These are phyloP conservation scores for Brevimyrus niger DNA, from an alignment of 2,113 vertebrate species.

Conservation along the genomic window DNA sequence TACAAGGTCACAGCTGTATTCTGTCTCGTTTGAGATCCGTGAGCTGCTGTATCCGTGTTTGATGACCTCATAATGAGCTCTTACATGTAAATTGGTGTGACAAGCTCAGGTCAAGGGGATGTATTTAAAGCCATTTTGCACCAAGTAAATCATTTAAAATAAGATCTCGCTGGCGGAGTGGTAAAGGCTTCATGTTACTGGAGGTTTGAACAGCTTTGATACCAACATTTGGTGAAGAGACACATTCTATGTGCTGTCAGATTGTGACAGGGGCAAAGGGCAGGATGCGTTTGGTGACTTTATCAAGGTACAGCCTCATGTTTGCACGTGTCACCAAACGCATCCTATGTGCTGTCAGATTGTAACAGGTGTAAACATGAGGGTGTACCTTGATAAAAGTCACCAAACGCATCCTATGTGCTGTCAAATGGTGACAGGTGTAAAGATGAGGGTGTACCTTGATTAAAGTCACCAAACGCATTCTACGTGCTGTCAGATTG, in stretches of 20 bases:
- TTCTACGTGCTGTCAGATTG: too few species aligned
- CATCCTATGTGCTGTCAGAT: too few species aligned
- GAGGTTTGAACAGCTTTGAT: neutral
- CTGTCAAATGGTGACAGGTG: too few species aligned
- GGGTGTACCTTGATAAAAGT: neutral
- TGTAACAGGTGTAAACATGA: neutral
- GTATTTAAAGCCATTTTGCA: neutral
- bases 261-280: neutral
- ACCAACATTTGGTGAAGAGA: neutral
- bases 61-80: neutral
- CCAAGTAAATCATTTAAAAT: neutral
- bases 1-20: neutral
- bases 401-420: neutral
- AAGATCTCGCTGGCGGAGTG: too few species aligned
- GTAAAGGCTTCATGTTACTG: neutral
- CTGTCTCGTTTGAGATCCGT: neutral
- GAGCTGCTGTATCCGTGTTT: neutral
- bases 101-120: neutral
- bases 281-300: too few species aligned
- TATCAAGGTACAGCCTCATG: too few species aligned
- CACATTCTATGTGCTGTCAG: neutral
- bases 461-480: neutral
- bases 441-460: too few species aligned
- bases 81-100: neutral
- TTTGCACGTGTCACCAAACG: neutral